Base-by-base conservation (phyloP, 2,113 vertebrate species). In the Notothenia rossii region DNA sequence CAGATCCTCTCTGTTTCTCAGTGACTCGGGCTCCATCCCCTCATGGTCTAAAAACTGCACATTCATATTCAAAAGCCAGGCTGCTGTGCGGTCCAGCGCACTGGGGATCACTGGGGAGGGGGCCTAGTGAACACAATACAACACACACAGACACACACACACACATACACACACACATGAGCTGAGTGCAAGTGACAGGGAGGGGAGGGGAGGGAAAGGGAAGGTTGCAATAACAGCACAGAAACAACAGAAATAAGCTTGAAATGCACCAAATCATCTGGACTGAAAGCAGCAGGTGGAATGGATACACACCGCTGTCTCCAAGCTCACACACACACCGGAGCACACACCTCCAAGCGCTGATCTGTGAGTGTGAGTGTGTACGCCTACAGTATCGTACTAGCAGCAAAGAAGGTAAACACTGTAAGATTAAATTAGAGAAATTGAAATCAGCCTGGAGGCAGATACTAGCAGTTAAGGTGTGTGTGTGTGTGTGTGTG, bases 41-140 rank as follows among this genome's bases (percentile, higher is more conserved):
- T 98, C 97, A 94, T 97, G 97, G 96, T 99, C 98, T 96, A 99
- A 96, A 95, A 96, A 97, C 93, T 98, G 98, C 93, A 98, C 95
- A 93, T 99, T 99, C 97, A 99, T 98, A 96, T 97, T 98, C 97
- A 99, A 96, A 86, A 99, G 97, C 98, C 98, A 99, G 93, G 98
- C 98, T 76, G 98, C 98, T 71, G 98, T 99, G 95, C 97, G 98
- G 96, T 99, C 98, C 97, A 99, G 92, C 92, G 97, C 98, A 96
- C 96, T 99, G 95, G 98, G 98, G 93, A 97, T 98, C 96, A 98
- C 97, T 75, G 97, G 98, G 93, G 98, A 98, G 94, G 97, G 97
- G 96, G 97, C 97, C 98, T 99, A 96, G 93, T 96, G 95, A 86
- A 94, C 97, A 95, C 96, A 95, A 96, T 93, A 97, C 88, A 91